These are phyloP conservation scores for Cylindroiulus punctatus DNA, from an alignment of 2,888 invertebrate species.

Conservation along the genomic window DNA sequence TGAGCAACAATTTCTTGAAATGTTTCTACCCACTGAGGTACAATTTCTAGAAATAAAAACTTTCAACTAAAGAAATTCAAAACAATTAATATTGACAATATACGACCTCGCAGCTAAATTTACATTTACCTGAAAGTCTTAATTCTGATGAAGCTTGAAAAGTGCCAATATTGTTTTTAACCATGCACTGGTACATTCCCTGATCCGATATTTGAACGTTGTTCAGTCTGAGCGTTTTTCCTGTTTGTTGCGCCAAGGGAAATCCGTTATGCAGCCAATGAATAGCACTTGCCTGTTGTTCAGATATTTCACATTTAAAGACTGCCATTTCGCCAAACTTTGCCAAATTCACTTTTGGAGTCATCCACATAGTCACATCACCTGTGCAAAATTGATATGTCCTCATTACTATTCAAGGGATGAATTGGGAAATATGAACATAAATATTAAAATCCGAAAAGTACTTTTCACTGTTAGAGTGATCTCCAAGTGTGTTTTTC, in stretches of 20 bases:
- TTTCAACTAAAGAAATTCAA: too few relatives aligned
- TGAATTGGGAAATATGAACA: neutral
- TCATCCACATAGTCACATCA: neutral
- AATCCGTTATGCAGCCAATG: slow-evolving; percentile 50
- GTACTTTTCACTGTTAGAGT: slow-evolving; percentile 7
- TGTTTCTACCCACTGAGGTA: slow-evolving; percentile 19
- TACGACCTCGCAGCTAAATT: too few relatives aligned
- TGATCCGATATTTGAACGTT: slow-evolving; percentile 48
- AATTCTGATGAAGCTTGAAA: slow-evolving; percentile 50
- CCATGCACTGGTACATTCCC: slow-evolving; percentile 55
- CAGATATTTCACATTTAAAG: slow-evolving; percentile 48
- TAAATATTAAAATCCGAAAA: neutral
- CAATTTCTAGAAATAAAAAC: slow-evolving; percentile 47
- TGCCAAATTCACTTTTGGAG: neutral
- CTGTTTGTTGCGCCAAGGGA: neutral
- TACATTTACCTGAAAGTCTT: slow-evolving; percentile 44
- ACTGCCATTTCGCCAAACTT: neutral
- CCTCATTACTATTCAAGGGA: neutral
- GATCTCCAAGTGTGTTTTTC: slow-evolving; percentile 42
- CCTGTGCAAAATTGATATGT: neutral
- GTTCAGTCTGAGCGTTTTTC: neutral
- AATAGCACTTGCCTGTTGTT: neutral
- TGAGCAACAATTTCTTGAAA: slow-evolving; percentile 48
- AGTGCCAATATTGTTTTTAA: neutral
- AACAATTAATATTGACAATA: too few relatives aligned